Base-by-base conservation (phyloP, 2,888 invertebrate species). In the Caenorhabditis afra region DNA sequence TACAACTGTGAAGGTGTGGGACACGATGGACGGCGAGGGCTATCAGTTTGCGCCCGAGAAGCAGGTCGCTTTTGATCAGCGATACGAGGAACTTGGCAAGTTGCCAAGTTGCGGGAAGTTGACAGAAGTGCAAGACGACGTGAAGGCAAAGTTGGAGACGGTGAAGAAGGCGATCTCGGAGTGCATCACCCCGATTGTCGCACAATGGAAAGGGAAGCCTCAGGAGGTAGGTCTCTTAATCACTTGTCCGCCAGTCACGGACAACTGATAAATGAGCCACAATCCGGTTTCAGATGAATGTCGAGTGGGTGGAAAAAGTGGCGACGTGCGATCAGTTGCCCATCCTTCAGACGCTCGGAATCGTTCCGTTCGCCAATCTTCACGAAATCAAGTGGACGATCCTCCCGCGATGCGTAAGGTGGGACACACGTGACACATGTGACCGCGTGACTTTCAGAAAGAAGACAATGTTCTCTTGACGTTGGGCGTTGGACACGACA, bases 351-450 rank as follows among this genome's bases (percentile, higher is more conserved):
- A 29, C 41, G 3, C 10, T 68, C 18, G 41, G 50, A 14, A 45
- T 68, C 35, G 14, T 52, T 3, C 52, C 59, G 3, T 57, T 68
- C 53, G 44, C 45, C 20, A 68, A 68, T 52, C 52, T 53, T 8
- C 59, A 68, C 29, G 68, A 68, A 22, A 68, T 35, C 5, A 68
- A 68, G 20, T 68, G 68, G 68, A 50, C 35, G 10, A 53, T 68
- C 20, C 41, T 68, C 10, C 68, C 68, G 8, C 59, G 59, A 59
- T 68, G 68, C 12, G 68, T 68, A n/a, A 68, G 68, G n/a, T n/a
- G n/a, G n/a, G n/a, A n/a, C n/a, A n/a, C n/a, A n/a, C n/a, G n/a
- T n/a, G n/a, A n/a, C n/a, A n/a, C n/a, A n/a, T n/a, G n/a, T n/a
- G n/a, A n/a, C n/a, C n/a, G n/a, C n/a, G n/a, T n/a, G n/a, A n/a